These are phyloP conservation scores for Pheosia gnoma DNA, from an alignment of 2,888 invertebrate genomes.

Conservation along the genomic window DNA sequence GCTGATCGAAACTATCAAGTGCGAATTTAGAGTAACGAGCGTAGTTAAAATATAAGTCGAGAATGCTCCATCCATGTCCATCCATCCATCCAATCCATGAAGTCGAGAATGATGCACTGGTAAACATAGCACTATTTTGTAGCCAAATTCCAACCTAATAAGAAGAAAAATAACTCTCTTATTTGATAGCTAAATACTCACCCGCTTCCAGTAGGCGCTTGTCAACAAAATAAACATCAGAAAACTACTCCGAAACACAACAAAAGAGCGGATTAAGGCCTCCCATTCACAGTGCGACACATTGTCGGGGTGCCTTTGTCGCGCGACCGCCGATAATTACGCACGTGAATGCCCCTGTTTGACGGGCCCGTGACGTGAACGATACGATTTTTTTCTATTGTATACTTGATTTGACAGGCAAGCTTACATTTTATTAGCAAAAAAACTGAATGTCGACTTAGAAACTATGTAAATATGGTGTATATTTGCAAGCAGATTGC, in stretches of 20 bases:
- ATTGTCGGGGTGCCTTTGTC: constrained; percentile 65
- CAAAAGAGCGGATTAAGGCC: constrained; percentile 52
- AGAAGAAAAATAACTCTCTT: too few relatives aligned
- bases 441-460: constrained; percentile 10
- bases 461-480: not conserved
- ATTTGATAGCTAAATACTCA: not conserved
- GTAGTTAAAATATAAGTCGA: too few relatives aligned
- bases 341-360: constrained; percentile 62
- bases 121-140: too few relatives aligned
- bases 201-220: not conserved
- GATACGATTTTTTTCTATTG: constrained; percentile 35
- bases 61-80: too few relatives aligned
- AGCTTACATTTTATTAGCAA: constrained; percentile 10
- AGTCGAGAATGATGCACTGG: too few relatives aligned
- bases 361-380: constrained; percentile 49
- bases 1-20: too few relatives aligned
- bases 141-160: too few relatives aligned
- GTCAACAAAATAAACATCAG: constrained; percentile 5
- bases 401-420: constrained; percentile 22
- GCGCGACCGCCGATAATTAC: constrained; percentile 67
- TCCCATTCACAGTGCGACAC: constrained; percentile 50
- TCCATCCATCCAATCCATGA: too few relatives aligned
- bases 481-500: constrained; percentile 2
- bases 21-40: too few relatives aligned
- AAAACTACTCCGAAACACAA: constrained; percentile 14